Evolutionary conservation across 2,797 vertebrate genomes (phyloP).

Genomic region (Diglossa cyanea): DNA sequence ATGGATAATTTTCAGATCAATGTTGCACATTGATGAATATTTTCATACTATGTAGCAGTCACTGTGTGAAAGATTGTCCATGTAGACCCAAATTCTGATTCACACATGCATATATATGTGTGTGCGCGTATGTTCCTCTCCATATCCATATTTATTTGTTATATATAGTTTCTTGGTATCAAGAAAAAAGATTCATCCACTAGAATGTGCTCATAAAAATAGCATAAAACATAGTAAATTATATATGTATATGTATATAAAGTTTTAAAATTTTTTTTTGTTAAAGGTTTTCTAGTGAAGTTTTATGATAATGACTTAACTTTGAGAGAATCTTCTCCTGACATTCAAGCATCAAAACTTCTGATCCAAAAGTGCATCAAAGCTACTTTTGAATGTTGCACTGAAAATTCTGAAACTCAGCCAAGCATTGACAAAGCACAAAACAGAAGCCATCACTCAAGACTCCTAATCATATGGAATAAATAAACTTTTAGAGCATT

Average conservation of each 20-base stretch:
- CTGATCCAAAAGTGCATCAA: conserved; percentile 24
- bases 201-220: not conserved
- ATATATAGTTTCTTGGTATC: not conserved
- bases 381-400: conserved; percentile 6
- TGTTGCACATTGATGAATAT: not conserved
- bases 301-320: not conserved
- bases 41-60: not conserved
- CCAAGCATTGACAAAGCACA: conserved; percentile 3
- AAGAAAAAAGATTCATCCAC: not conserved
- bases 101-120: rapidly evolving
- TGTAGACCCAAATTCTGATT: not conserved
- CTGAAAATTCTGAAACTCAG: conserved; percentile 4
- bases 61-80: not conserved
- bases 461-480: not conserved
- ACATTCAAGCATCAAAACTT: conserved; percentile 24
- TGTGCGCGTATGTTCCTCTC: not conserved
- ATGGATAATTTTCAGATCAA: not conserved
- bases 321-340: conserved; percentile 25
- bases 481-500: not conserved
- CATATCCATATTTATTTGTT: not conserved
- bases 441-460: not conserved
- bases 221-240: not conserved
- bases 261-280: not conserved
- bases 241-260: not conserved
- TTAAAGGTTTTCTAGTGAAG: not conserved